Evolutionary conservation across 2,797 vertebrate genomes (phyloP).

Genomic region (Eutrigla gurnardus): DNA sequence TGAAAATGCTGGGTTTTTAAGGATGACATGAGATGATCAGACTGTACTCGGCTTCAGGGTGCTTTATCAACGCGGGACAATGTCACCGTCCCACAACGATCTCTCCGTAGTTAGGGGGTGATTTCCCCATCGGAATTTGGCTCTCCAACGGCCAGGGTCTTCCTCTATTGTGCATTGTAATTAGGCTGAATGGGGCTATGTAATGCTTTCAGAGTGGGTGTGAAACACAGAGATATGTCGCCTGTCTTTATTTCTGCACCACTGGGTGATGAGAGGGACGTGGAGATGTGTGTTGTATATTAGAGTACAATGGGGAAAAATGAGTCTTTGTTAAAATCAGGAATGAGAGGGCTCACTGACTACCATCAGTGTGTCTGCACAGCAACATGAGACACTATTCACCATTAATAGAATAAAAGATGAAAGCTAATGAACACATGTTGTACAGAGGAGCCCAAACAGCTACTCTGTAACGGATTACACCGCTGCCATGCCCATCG

Average conservation of each 20-base stretch:
- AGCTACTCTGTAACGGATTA: conserved; percentile 60
- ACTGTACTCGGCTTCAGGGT: conserved; percentile 57
- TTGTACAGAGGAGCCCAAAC: conserved; percentile 41
- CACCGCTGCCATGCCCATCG: conserved; percentile 31
- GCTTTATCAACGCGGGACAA: conserved; percentile 60
- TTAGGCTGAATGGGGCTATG: conserved; percentile 42
- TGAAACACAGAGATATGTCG: conserved; percentile 18
- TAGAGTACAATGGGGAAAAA: conserved; percentile 58
- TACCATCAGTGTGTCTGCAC: conserved; percentile 49
- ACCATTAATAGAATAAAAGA: conserved; percentile 67
- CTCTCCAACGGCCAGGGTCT: conserved; percentile 12
- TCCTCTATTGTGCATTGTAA: conserved; percentile 54
- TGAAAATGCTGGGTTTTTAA: conserved; percentile 70
- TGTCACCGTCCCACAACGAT: conserved; percentile 52
- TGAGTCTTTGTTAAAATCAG: conserved; percentile 61
- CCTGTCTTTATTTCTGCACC: conserved; percentile 43
- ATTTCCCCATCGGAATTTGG: conserved; percentile 59
- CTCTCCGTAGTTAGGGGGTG: conserved; percentile 55
- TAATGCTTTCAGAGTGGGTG: conserved; percentile 26
- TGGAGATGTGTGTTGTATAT: conserved; percentile 44
- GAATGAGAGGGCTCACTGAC: conserved; percentile 55
- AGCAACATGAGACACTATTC: conserved; percentile 57
- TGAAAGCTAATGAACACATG: conserved; percentile 70
- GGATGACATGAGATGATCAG: conserved; percentile 73
- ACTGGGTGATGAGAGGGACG: conserved; percentile 33